Evolutionary conservation across 2,888 invertebrate species (phyloP), one percentile per base, ranked within the genome.

Genomic region (Meandrusa payeni): DNA sequence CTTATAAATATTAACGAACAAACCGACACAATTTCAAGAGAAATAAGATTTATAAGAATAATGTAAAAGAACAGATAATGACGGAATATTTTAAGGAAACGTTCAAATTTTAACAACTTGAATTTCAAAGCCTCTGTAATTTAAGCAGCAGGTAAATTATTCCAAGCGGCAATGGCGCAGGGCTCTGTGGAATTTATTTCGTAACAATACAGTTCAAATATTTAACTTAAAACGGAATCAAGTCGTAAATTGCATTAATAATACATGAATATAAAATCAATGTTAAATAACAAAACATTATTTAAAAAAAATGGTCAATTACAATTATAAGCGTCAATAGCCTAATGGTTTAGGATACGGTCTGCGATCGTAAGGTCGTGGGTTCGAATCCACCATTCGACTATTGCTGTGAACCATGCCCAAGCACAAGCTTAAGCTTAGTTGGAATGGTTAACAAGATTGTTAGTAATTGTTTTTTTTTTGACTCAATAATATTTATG

Each of bases 241-340:
- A 33, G 27, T 22, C 27, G 27, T 24, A 32, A 44, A 44, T 44
- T 44, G 23, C 44, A 44, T 44, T 44, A 44, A 38, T 44, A 27
- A 38, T 44, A 32, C 44, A 44, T 44, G 38, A 44, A 44, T 37
- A 38, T 38, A 20, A 26, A 33, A 44, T 44, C n/a, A 33, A 22
- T 22, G 15, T 12, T 41, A 15, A 34, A 41, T 17, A n/a, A n/a
- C n/a, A n/a, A n/a, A n/a, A n/a, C 10, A 29, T 15, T 15, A 15
- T 15, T 15, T 15, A 15, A 3, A 15, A 15, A 15, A n/a, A n/a
- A n/a, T n/a, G n/a, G n/a, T n/a, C n/a, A n/a, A n/a, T n/a, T n/a
- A n/a, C n/a, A n/a, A n/a, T n/a, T n/a, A n/a, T n/a, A n/a, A n/a
- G n/a, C n/a, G n/a, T n/a, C n/a, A n/a, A n/a, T n/a, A n/a, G n/a